Evolutionary conservation across 2,113 vertebrate genomes (phyloP).

Genomic region (Rattus norvegicus): GRCr8 NC_086033.1:87168501-87169000

Average conservation of each 20-base stretch:
- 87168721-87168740: background rate
- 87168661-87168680: background rate
- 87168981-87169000: background rate
- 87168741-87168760: background rate
- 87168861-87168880: background rate
- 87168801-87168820: background rate
- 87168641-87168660: background rate
- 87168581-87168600: background rate
- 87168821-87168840: background rate
- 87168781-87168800: background rate
- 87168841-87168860: background rate
- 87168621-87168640: background rate
- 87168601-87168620: background rate
- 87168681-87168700: background rate
- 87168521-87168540: background rate
- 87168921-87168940: background rate
- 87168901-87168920: background rate
- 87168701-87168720: background rate
- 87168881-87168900: background rate
- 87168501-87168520: background rate
- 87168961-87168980: no score
- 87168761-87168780: background rate
- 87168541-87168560: background rate
- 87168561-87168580: background rate
- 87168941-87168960: background rate